Conservation (phyloP, 2,888 invertebrate species). For the Nemurella pictetii region DNA sequence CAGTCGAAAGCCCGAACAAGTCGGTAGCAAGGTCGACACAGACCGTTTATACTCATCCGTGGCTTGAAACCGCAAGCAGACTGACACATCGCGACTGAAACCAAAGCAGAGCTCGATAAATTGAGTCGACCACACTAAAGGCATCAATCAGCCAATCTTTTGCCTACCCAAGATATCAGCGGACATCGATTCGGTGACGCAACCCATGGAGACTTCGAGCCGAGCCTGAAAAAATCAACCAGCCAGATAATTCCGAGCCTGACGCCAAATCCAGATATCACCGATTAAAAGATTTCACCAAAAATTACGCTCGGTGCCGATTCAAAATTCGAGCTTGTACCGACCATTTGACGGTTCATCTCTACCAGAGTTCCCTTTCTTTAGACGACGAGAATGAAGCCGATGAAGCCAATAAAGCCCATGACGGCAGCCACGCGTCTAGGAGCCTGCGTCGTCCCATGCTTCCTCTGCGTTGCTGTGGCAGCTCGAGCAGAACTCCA, state of each 20-base stretch:
- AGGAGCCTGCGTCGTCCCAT: slow-evolving; percentile 17
- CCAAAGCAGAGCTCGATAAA: neutral
- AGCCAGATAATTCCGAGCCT: neutral
- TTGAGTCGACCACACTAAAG: neutral
- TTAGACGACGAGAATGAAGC: too few species aligned
- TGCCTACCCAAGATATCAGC: neutral
- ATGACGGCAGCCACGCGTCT: too few species aligned
- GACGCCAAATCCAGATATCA: neutral
- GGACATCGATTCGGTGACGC: neutral
- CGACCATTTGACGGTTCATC: neutral
- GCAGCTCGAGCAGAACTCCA: slow-evolving; percentile 62
- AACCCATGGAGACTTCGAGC: neutral
- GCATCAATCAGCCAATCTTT: neutral
- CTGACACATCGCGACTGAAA: neutral
- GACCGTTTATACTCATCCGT: neutral
- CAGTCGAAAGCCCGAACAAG: neutral
- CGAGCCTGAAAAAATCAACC: neutral
- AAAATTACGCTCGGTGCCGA: neutral
- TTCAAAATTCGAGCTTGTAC: neutral
- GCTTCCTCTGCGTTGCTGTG: slow-evolving; percentile 53
- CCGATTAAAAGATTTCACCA: neutral
- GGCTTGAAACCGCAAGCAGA: neutral
- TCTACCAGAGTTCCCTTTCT: neutral
- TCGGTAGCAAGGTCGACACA: neutral
- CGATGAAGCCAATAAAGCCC: too few species aligned